Evolutionary conservation across 1,140 invertebrate genomes (phyloP).

Genomic region (Berghia stephanieae): DNA sequence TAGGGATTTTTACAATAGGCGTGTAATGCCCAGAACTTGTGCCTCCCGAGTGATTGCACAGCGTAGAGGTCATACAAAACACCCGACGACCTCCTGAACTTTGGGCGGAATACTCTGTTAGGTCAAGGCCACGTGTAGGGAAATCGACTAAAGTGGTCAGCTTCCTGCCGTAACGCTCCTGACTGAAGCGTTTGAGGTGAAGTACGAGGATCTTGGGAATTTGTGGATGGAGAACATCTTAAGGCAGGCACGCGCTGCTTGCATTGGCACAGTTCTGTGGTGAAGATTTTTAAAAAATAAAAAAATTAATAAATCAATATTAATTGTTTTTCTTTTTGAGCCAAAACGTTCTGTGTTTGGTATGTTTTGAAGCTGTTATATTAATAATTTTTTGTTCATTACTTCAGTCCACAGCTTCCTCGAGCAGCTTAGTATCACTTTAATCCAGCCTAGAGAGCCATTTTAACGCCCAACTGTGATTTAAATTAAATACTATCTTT

Average conservation of each 20-base stretch:
- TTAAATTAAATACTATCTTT: too few species aligned
- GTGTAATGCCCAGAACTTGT: constrained; percentile 94
- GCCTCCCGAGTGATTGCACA: constrained; percentile 91
- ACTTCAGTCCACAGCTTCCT: too few species aligned
- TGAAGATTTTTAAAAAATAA: too few species aligned
- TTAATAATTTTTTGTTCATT: too few species aligned
- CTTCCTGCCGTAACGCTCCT: constrained; percentile 85
- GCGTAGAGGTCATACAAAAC: constrained; percentile 87
- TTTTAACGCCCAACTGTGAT: too few species aligned
- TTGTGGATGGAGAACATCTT: constrained; percentile 94
- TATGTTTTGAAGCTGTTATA: too few species aligned
- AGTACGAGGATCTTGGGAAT: constrained; percentile 90
- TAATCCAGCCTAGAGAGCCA: too few species aligned
- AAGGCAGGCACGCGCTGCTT: constrained; percentile 88
- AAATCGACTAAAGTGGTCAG: constrained; percentile 85
- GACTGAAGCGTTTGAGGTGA: constrained; percentile 90
- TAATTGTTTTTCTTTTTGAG: too few species aligned
- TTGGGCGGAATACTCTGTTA: constrained; percentile 83
- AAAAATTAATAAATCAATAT: too few species aligned
- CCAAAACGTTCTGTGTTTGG: too few species aligned
- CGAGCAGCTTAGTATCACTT: too few species aligned
- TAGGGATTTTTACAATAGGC: constrained; percentile 91
- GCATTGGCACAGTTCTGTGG: too few species aligned
- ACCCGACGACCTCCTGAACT: constrained; percentile 63
- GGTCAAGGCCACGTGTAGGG: constrained; percentile 84